Percentiles rank a stretch among this genome's conserved stretches.
Conservation (phyloP, 2,113 vertebrate genomes). For the human (Homo sapiens) region DNA sequence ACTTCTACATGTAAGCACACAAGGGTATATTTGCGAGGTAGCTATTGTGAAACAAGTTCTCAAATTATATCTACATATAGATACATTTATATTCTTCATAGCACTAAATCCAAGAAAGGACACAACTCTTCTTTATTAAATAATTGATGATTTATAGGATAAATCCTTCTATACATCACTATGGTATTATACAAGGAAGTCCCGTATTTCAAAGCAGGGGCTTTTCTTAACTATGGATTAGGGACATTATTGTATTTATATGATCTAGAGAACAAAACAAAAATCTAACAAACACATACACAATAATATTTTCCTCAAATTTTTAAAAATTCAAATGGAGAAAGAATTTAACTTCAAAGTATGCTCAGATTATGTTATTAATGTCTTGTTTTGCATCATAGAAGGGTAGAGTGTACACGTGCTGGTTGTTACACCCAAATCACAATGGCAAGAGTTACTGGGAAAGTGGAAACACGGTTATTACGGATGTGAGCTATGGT, state of each 20-base stretch:
- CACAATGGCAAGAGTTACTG: neutral
- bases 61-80: neutral
- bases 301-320: neutral
- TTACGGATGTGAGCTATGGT: neutral
- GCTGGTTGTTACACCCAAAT: neutral
- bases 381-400: neutral
- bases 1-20: neutral
- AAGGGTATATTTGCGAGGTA: neutral
- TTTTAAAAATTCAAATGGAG: slow-evolving; percentile 2
- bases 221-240: neutral
- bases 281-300: neutral
- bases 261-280: neutral
- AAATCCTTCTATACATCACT: neutral
- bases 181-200: neutral
- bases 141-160: neutral
- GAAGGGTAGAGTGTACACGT: neutral
- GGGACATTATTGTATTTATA: neutral
- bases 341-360: neutral
- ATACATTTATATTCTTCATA: neutral
- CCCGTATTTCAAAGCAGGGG: neutral
- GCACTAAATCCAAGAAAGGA: neutral
- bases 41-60: neutral
- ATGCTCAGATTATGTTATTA: neutral
- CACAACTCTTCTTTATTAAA: neutral
- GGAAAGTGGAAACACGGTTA: neutral